Base-by-base conservation (phyloP, 2,888 invertebrate species). In the Macrophya alboannulata region DNA sequence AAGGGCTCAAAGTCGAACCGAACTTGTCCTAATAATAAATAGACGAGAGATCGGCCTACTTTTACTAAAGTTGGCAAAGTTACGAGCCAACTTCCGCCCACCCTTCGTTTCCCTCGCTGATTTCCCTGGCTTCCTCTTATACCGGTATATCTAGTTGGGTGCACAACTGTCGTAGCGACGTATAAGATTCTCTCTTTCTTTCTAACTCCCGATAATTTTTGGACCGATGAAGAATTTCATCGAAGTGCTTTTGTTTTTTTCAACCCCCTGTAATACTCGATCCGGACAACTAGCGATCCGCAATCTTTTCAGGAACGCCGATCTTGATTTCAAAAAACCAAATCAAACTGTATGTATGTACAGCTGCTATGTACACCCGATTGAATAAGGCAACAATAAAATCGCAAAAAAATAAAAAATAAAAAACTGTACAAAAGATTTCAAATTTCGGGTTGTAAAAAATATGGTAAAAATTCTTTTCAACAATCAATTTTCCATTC, bases 31-130 rank as follows among this genome's bases (percentile, higher is more conserved):
- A 37, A 83, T 83, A 71, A 83, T 45, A 83, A 71, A 83, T 68
- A 68, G 83, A 83, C 68, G 83, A 81, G 10, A 81, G 48, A 71
- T 83, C 83, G 83, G 68, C 83, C 68, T 65, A 68, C 68, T 65
- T 83, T 68, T 51, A 9, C 83, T 25, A 71, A 65, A 83, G 68
- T 83, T 83, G 45, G 48, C 40, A 81, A 81, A 81, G 81, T 81
- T 81, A 81, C 81, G 81, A 81, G 59, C 81, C 59, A 81, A 81
- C 81, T 81, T 81, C 81, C 43, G 62, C 40, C 51, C 45, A n/a
- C 62, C 55, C 68, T 10, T 62, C 62, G 81, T 31, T 31, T 31
- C 31, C 81, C n/a, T 62, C 81, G 9, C 81, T 81, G 81, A 81
- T 81, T 81, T 81, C 81, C 81, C 81, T 81, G 43, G 81, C 40